Evolutionary conservation across 2,797 vertebrate genomes (phyloP).

Genomic region (Neopelma chrysocephalum): DNA sequence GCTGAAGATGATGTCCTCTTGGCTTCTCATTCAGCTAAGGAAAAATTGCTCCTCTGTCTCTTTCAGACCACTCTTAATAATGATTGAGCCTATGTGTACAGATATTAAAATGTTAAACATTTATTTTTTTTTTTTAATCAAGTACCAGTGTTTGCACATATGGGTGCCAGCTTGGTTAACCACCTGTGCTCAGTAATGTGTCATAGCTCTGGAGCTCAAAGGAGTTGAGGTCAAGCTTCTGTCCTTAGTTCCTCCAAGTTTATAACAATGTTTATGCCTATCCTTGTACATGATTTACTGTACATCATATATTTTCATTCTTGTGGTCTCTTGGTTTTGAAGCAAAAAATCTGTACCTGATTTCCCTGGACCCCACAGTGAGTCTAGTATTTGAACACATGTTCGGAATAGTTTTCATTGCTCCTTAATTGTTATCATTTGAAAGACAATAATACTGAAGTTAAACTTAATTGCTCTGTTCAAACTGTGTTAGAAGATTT

Average conservation of each 20-base stretch:
- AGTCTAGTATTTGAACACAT: not conserved
- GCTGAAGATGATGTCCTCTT: not conserved
- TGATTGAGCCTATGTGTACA: not conserved
- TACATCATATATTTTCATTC: not conserved
- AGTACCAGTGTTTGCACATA: not conserved
- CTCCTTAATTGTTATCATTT: constrained; percentile 45
- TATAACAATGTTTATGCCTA: not conserved
- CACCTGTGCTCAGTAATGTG: not conserved
- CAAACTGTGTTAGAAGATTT: constrained; percentile 15
- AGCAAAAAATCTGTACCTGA: not conserved
- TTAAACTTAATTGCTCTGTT: constrained; percentile 23
- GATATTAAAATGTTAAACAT: not conserved
- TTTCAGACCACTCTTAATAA: not conserved
- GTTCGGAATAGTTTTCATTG: not conserved
- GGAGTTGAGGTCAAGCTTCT: not conserved
- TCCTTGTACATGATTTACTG: not conserved
- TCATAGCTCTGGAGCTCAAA: not conserved
- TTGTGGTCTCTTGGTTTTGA: not conserved
- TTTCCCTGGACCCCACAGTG: not conserved
- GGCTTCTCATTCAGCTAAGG: not conserved
- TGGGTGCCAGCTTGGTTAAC: not conserved
- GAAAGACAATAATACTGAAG: constrained; percentile 33
- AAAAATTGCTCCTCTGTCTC: not conserved
- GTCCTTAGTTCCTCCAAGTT: not conserved
- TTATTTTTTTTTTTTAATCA: not conserved